Base-by-base conservation (phyloP, 2,888 invertebrate genomes). In the Acronicta psi region DNA sequence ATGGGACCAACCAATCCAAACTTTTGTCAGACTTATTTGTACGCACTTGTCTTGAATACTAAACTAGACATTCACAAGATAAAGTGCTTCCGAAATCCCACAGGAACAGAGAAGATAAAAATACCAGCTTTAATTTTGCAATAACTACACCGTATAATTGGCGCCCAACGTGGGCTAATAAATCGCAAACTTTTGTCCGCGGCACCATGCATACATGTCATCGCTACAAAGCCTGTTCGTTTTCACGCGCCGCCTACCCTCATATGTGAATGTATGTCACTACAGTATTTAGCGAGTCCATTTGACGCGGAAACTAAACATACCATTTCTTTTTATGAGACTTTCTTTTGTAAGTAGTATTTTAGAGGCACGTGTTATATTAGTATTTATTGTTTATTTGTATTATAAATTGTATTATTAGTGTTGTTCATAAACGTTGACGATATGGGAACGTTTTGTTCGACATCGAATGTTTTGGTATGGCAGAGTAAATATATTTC, bases 281-380 rank as follows among this genome's bases (percentile, higher is more conserved):
- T 61, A 40, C 43, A 45, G 46, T 56, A 62, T 69, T 68, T 69
- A 63, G 55, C 9, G 44, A 59, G 50, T 36, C 53, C 51, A 49
- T 54, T 68, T 54, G 46, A 65, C 46, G 46, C 16, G 45, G 57
- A 50, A 67, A 61, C 55, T 69, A 60, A 54, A 23, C 41, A 38
- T 42, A 38, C 42, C 56, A 38, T 37, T 59, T 58, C 53, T 63
- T 69, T 70, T 70, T 64, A 70, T 29, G 51, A 63, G 42, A 47
- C 43, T n/a, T 31, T n/a, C 14, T 47, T 36, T 53, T 59, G 42
- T 50, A n/a, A 51, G 36, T 40, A 23, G 20, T 56, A 52, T 56
- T 49, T 29, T 41, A 29, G 38, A 40, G 17, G 14, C 44, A 45
- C 18, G 36, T 37, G 31, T 46, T 43, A 53, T 31, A 13, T 42